These are phyloP conservation scores for Podarcis cretensis DNA, from an alignment of 2,113 vertebrate species.

Conservation along the genomic window DNA sequence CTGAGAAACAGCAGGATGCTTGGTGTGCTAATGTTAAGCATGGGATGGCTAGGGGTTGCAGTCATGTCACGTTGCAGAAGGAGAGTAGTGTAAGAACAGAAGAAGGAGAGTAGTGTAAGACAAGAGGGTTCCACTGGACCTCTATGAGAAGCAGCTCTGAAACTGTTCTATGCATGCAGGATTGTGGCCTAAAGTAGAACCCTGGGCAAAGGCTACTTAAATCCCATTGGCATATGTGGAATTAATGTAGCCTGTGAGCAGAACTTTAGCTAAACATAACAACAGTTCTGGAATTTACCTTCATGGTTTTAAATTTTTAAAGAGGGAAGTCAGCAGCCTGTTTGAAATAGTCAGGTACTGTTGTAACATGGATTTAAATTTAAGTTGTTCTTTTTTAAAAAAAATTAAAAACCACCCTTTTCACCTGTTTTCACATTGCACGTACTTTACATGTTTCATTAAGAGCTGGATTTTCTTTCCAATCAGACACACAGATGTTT, in stretches of 20 bases:
- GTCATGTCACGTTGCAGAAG: neutral
- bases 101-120: no score
- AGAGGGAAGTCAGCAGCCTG: no score
- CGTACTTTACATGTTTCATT: conserved; percentile 70
- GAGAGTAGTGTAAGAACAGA: no score
- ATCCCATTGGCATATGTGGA: neutral
- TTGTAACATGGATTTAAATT: no score
- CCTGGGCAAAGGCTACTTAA: neutral
- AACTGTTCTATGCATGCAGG: neutral
- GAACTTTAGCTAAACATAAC: neutral
- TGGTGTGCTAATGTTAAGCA: no score
- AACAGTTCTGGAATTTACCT: neutral
- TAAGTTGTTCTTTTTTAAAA: no score
- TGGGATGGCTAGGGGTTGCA: neutral
- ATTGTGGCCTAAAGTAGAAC: no score
- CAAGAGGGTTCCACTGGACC: neutral
- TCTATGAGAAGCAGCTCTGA: neutral
- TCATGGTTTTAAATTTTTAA: neutral
- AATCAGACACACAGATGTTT: conserved; percentile 65
- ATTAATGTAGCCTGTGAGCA: neutral
- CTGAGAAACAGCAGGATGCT: no score
- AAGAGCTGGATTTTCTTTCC: conserved; percentile 63
- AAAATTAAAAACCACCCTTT: neutral
- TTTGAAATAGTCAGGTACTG: no score
- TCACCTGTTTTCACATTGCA: conserved; percentile 57